Conservation (phyloP, 1,140 invertebrate genomes). For the Musca domestica region DNA sequence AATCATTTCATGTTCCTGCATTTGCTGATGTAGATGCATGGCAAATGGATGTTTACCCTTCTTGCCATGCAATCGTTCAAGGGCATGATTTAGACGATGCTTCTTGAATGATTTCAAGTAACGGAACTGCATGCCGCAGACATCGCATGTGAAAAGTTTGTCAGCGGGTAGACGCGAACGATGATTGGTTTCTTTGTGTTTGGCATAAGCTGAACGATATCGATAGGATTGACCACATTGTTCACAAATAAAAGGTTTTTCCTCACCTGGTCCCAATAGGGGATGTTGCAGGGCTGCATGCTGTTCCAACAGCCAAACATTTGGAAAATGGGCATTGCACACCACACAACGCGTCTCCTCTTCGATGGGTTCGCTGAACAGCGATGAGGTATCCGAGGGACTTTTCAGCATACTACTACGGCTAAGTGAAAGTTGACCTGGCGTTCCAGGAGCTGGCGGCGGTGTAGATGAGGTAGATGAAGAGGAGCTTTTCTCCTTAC, state of each 20-base stretch:
- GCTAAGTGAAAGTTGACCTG: slow-evolving; percentile 41
- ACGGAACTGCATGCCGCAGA: slow-evolving; percentile 85
- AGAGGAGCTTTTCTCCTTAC: slow-evolving; percentile 53
- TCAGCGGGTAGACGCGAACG: slow-evolving; percentile 79
- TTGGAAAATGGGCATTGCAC: slow-evolving; percentile 78
- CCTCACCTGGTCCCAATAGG: slow-evolving; percentile 62
- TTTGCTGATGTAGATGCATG: slow-evolving; percentile 28
- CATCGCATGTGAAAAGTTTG: slow-evolving; percentile 84
- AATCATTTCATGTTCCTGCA: slow-evolving; percentile 61
- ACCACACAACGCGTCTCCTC: slow-evolving; percentile 64
- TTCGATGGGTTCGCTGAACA: slow-evolving; percentile 52
- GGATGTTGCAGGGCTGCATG: slow-evolving; percentile 76
- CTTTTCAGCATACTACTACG: slow-evolving; percentile 48
- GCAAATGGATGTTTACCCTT: slow-evolving; percentile 34
- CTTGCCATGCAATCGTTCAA: slow-evolving; percentile 74
- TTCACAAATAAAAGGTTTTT: slow-evolving; percentile 88
- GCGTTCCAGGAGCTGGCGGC: slow-evolving; percentile 37
- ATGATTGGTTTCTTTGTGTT: slow-evolving; percentile 86
- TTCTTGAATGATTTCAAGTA: slow-evolving; percentile 88
- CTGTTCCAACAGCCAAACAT: slow-evolving; percentile 76
- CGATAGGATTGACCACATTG: slow-evolving; percentile 87
- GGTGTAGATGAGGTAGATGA: slow-evolving; percentile 53
- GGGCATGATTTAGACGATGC: slow-evolving; percentile 79
- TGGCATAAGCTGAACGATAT: slow-evolving; percentile 83
- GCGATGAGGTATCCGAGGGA: slow-evolving; percentile 49